phyloP scores from a whole-genome alignment of 2,888 invertebrate genomes.

The Ethmia dodecea region DNA sequence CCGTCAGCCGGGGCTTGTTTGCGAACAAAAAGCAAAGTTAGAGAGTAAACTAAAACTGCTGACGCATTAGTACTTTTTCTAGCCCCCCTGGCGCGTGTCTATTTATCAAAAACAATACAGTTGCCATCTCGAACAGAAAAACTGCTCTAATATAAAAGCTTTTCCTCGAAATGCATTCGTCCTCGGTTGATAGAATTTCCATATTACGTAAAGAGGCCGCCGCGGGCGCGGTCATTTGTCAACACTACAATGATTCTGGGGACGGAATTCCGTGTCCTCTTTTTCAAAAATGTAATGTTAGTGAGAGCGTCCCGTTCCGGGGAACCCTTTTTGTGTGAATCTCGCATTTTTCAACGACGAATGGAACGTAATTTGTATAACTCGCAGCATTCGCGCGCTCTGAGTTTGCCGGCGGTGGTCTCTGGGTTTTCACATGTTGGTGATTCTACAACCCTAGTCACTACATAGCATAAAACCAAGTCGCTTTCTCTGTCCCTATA shows the following conservation, averaged over 20 bases:
- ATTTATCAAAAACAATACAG: neutral
- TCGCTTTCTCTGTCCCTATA: too few species aligned
- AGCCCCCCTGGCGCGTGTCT: slow-evolving; percentile 26
- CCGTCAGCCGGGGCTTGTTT: slow-evolving; percentile 37
- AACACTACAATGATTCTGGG: slow-evolving; percentile 39
- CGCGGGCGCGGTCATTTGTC: slow-evolving; percentile 37
- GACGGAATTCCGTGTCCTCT: slow-evolving; percentile 33
- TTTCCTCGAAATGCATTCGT: slow-evolving; percentile 1
- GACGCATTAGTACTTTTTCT: slow-evolving; percentile 42
- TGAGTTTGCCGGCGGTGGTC: neutral
- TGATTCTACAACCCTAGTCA: too few species aligned
- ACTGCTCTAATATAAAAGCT: slow-evolving; percentile 3
- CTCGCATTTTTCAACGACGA: slow-evolving; percentile 55
- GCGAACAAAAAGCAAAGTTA: slow-evolving; percentile 42
- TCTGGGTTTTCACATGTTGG: neutral
- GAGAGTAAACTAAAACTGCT: slow-evolving; percentile 45
- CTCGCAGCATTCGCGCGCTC: neutral
- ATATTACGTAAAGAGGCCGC: slow-evolving; percentile 20
- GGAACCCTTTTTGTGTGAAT: slow-evolving; percentile 46
- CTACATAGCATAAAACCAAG: too few species aligned
- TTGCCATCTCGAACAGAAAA: neutral
- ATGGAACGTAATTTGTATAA: slow-evolving; percentile 55
- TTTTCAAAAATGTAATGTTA: slow-evolving; percentile 47
- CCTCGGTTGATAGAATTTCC: slow-evolving; percentile 6
- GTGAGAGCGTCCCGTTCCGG: slow-evolving; percentile 30